Percentiles rank a stretch among this genome's conserved stretches.
phyloP scores from a whole-genome alignment of 2,797 vertebrate genomes.

The Eupleurogrammus muticus region DNA sequence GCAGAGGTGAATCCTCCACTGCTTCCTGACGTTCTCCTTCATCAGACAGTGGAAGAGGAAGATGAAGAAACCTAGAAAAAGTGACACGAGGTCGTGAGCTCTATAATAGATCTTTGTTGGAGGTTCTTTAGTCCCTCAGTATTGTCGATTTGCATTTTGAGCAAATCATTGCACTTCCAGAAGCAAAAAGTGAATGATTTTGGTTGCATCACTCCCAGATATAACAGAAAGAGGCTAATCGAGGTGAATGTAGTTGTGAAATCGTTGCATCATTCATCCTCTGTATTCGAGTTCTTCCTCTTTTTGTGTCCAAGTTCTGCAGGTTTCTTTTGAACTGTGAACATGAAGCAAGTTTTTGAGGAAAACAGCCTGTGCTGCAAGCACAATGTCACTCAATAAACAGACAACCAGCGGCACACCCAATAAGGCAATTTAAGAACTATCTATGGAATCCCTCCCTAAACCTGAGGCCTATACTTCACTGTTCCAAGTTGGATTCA shows the following conservation, averaged over 20 bases:
- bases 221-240: conserved; percentile 17
- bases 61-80: conserved; percentile 81
- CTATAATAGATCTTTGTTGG: neutral
- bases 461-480: too few relatives aligned
- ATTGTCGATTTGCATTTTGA: conserved; percentile 33
- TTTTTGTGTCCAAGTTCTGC: conserved; percentile 24
- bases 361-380: conserved; percentile 14
- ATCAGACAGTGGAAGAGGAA: conserved; percentile 85
- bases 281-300: conserved; percentile 41
- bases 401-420: neutral
- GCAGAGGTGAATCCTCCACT: conserved; percentile 82
- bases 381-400: conserved; percentile 1
- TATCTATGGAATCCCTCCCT: too few relatives aligned
- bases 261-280: conserved; percentile 52
- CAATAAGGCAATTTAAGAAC: too few relatives aligned
- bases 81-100: neutral
- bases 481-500: neutral
- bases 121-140: neutral
- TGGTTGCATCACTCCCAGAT: conserved; percentile 42
- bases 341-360: conserved; percentile 27
- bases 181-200: conserved; percentile 8
- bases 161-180: conserved; percentile 10
- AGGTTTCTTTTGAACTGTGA: conserved; percentile 38
- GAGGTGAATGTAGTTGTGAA: conserved; percentile 38
- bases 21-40: conserved; percentile 83